Evolutionary conservation across 2,113 vertebrate genomes (phyloP), one percentile per base, ranked within the genome.

Genomic region (Brachyhypopomus occidentalis): DNA sequence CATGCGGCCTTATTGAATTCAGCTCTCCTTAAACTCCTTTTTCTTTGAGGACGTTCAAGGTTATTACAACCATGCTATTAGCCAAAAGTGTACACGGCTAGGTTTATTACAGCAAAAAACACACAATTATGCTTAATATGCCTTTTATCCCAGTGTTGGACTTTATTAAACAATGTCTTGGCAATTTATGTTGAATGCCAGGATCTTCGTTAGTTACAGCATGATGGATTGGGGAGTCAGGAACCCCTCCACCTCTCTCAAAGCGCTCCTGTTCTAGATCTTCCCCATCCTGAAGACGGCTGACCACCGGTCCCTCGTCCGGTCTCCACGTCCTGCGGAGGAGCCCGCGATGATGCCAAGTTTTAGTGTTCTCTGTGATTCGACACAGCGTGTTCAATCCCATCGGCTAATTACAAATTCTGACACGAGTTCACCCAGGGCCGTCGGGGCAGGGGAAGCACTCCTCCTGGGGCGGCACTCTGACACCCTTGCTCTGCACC

Each of bases 1-100:
- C 84, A 71, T 75, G 78, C 30, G 38, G 78, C 81, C 64, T 73
- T 83, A 78, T 83, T 74, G 81, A 80, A 80, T 78, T 78, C 63
- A 80, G 62, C 71, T 34, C 77, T 84, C 78, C 69, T 64, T 30
- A 75, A 56, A 30, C 48, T 25, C 17, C 34, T 30, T 11, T 56
- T 71, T 45, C 17, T 78, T 69, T 83, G 34, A 69, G 19, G 55
- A 38, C 6, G 45, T 72, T 48, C 41, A 9, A 48, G 41, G 82
- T 52, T 78, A 27, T 83, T 78, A 70, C 38, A 78, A 75, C 71
- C 64, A 48, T 45, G 34, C 55, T 81, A 81, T 66, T 75, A 62
- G 74, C 72, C 56, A 41, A 63, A 66, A 20, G 30, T 58, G 72
- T 62, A 38, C 79, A 66, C 27, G 48, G 16, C 67, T 27, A 23